Percentiles rank a stretch among this genome's conserved stretches.
phyloP scores from a whole-genome alignment of 2,113 vertebrate genomes.

The Panthera leo region DNA sequence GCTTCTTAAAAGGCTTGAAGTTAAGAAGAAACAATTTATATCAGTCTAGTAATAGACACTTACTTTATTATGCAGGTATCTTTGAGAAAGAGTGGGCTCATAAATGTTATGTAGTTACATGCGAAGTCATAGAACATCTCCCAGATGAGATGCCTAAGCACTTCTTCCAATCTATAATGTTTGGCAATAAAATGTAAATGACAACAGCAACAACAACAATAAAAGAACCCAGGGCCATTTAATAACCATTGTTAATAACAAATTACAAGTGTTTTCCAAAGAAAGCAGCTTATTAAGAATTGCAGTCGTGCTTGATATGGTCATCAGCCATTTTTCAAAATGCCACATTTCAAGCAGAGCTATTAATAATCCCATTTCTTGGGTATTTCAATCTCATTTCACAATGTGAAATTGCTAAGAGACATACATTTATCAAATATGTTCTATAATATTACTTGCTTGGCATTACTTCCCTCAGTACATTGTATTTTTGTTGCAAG shows the following conservation, averaged over 20 bases:
- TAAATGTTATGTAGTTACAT: background rate
- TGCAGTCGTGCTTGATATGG: slow-evolving; percentile 22
- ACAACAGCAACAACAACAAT: background rate
- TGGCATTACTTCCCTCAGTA: slow-evolving; percentile 37
- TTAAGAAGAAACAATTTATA: slow-evolving; percentile 13
- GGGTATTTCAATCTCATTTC: slow-evolving; percentile 57
- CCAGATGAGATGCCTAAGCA: background rate
- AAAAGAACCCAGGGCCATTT: background rate
- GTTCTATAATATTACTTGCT: slow-evolving; percentile 9
- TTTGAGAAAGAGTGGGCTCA: background rate
- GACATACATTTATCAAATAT: slow-evolving; percentile 58
- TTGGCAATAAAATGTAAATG: slow-evolving; percentile 49
- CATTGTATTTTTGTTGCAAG: slow-evolving; percentile 8
- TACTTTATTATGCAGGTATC: background rate
- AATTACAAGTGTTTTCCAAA: background rate
- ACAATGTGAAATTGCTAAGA: slow-evolving; percentile 27
- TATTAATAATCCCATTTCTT: slow-evolving; percentile 51
- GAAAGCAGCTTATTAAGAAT: slow-evolving; percentile 2
- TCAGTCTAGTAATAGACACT: background rate
- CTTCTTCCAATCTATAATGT: background rate
- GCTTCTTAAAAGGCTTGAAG: background rate
- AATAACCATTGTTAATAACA: background rate
- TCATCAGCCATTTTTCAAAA: slow-evolving; percentile 55
- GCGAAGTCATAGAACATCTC: slow-evolving; percentile 4
- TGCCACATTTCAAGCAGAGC: slow-evolving; percentile 31